A percentile compares a stretch with the other conserved stretches of the same genome.
Conservation (phyloP, 2,888 invertebrate genomes). For the Diloba caeruleocephala region DNA sequence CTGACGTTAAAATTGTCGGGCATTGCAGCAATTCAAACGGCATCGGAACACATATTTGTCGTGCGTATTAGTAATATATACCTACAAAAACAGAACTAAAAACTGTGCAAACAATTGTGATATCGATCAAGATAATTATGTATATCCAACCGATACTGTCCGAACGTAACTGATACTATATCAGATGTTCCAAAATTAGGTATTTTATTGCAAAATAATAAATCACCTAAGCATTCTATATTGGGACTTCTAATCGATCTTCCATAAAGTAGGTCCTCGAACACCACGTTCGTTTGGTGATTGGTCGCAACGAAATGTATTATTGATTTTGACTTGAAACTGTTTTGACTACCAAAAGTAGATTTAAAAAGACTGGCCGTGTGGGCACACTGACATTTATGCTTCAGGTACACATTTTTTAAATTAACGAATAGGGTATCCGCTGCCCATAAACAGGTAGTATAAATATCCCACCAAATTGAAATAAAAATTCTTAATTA, state of each 20-base stretch:
- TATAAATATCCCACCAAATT: no score
- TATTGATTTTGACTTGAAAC: background rate
- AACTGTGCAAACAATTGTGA: slow-evolving; percentile 18
- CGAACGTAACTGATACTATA: slow-evolving; percentile 28
- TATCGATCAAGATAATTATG: slow-evolving; percentile 40
- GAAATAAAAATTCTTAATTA: no score
- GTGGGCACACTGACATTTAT: no score
- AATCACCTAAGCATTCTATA: slow-evolving; percentile 30
- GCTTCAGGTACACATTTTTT: no score
- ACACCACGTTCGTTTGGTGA: background rate
- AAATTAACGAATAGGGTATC: no score
- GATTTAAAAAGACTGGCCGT: no score
- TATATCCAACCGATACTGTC: slow-evolving; percentile 20
- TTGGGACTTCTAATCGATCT: slow-evolving; percentile 27
- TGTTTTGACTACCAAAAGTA: background rate
- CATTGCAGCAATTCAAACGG: no score
- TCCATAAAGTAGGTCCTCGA: background rate
- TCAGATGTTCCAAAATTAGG: slow-evolving; percentile 25
- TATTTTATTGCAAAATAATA: slow-evolving; percentile 35
- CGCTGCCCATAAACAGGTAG: no score
- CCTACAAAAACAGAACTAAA: slow-evolving; percentile 5
- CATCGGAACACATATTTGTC: no score
- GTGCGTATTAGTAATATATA: no score
- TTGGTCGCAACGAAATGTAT: background rate
- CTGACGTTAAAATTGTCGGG: no score